Conservation (phyloP, 2,888 invertebrate genomes). For the Diogma glabrata region DNA sequence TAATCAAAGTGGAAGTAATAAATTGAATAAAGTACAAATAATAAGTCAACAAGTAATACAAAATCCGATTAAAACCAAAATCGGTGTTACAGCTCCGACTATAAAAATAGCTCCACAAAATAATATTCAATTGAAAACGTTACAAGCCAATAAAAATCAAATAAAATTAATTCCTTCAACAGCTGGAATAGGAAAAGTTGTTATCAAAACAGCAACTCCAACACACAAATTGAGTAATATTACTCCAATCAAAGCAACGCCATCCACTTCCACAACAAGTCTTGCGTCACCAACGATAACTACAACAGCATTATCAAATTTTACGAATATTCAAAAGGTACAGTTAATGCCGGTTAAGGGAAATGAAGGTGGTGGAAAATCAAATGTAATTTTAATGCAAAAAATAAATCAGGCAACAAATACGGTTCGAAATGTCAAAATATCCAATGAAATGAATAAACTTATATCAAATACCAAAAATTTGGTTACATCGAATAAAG, state of each 20-base stretch:
- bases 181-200: constrained; percentile 1
- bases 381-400: constrained; percentile 30
- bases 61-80: background rate
- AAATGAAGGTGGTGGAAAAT: background rate
- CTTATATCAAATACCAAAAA: constrained; percentile 16
- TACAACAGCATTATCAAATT: background rate
- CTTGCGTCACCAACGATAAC: background rate
- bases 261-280: constrained; percentile 16
- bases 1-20: background rate
- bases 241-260: background rate
- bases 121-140: background rate
- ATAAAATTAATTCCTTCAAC: background rate
- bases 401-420: constrained; percentile 14
- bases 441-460: constrained; percentile 15
- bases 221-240: constrained; percentile 4
- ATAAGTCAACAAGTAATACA: constrained; percentile 8
- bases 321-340: constrained; percentile 28
- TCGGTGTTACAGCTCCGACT: background rate
- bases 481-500: constrained; percentile 11
- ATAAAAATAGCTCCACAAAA: background rate
- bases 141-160: background rate
- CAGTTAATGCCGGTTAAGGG: constrained; percentile 26
- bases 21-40: constrained; percentile 4
- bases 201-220: constrained; percentile 7
- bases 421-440: constrained; percentile 17